Evolutionary conservation across 2,113 vertebrate species (phyloP).

Genomic region (Lagopus muta): DNA sequence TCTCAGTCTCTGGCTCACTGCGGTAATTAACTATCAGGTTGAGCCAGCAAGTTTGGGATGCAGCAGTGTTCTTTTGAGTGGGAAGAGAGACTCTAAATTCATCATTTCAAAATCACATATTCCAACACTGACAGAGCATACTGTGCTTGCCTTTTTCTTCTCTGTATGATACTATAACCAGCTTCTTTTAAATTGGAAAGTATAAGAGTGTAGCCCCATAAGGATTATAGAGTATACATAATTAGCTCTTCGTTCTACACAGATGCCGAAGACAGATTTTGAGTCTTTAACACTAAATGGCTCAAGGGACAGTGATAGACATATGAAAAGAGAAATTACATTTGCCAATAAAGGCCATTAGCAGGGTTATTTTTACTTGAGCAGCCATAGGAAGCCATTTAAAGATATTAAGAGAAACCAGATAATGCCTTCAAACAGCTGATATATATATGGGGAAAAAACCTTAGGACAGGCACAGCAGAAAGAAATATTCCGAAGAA

Average conservation of each 20-base stretch:
- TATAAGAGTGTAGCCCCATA: neutral
- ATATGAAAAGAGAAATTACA: neutral
- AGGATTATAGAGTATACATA: neutral
- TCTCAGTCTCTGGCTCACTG: neutral
- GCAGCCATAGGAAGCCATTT: neutral
- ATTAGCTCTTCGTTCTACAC: neutral
- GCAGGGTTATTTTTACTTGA: neutral
- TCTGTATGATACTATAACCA: neutral
- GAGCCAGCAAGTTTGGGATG: neutral
- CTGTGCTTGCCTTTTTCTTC: neutral
- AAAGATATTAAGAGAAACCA: neutral
- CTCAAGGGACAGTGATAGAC: neutral
- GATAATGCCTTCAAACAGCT: neutral
- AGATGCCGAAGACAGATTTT: neutral
- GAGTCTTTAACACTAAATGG: neutral
- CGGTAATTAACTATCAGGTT: neutral
- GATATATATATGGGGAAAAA: neutral
- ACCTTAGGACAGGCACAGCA: neutral
- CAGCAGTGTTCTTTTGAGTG: neutral
- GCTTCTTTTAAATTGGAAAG: neutral
- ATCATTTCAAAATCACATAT: neutral
- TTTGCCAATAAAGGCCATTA: neutral
- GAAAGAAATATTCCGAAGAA: neutral
- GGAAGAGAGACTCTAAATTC: neutral
- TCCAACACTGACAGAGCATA: neutral